Percentiles rank a stretch among this genome's conserved stretches.
Evolutionary conservation across 2,113 vertebrate genomes (phyloP).

Genomic region (Sphaerodactylus townsendi): DNA sequence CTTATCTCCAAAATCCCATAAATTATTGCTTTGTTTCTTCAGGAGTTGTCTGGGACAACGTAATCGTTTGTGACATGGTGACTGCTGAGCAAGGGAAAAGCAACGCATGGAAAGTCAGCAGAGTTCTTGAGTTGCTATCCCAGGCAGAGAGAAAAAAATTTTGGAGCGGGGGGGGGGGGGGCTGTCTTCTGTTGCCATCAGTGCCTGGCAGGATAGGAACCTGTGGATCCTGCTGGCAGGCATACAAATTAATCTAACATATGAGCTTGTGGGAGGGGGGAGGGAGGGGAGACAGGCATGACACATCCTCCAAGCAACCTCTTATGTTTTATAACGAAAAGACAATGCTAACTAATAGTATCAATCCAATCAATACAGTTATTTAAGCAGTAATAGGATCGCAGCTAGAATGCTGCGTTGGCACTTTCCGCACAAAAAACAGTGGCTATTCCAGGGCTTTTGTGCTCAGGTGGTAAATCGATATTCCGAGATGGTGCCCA

Average conservation of each 20-base stretch:
- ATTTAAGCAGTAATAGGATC: not conserved
- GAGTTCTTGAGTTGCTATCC: not conserved
- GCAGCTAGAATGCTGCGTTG: not conserved
- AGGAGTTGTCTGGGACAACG: slow-evolving; percentile 6
- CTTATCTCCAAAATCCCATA: not conserved
- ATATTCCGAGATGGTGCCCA: too few species aligned
- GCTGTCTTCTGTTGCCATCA: not conserved
- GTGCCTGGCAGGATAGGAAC: too few species aligned
- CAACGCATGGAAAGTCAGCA: not conserved
- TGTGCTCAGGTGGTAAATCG: rapidly evolving
- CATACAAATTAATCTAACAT: slow-evolving; percentile 53
- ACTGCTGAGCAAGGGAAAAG: slow-evolving; percentile 23
- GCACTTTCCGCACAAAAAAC: not conserved
- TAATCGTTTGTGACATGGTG: not conserved
- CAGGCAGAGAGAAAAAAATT: not conserved
- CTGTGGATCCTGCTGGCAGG: not conserved
- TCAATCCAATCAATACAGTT: not conserved
- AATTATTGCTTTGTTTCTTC: not conserved
- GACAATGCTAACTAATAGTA: slow-evolving; percentile 14
- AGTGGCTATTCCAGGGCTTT: not conserved
- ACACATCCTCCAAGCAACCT: not conserved
- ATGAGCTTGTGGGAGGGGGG: too few species aligned
- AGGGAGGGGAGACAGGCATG: not conserved
- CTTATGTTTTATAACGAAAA: not conserved
- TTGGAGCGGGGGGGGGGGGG: too few species aligned